phyloP scores from a whole-genome alignment of 1,140 invertebrate genomes.

The Drosophila subpulchrella region DNA sequence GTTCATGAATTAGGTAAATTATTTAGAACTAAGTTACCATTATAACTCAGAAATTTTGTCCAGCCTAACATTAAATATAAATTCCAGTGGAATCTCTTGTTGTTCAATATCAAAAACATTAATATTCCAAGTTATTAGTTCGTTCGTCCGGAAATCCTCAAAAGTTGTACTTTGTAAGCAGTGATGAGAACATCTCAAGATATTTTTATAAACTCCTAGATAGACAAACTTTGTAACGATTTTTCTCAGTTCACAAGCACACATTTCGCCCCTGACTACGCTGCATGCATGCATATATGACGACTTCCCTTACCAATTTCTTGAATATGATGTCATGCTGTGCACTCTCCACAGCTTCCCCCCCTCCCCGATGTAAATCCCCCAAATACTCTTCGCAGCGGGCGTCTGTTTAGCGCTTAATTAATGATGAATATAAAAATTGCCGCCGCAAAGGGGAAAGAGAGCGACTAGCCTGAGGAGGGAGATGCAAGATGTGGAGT shows the following conservation, averaged over 20 bases:
- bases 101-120: no score
- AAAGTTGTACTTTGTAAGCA: background rate
- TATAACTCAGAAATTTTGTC: no score
- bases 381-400: conserved; percentile 59
- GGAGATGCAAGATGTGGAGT: conserved; percentile 4
- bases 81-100: no score
- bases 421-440: conserved; percentile 83
- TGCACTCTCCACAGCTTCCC: conserved; percentile 20
- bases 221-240: background rate
- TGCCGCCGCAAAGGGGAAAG: conserved; percentile 49
- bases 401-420: conserved; percentile 80
- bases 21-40: no score
- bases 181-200: background rate
- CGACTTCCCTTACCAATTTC: conserved; percentile 61
- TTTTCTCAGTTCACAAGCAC: conserved; percentile 24
- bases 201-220: background rate
- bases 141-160: no score
- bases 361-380: conserved; percentile 11
- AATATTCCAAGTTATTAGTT: no score
- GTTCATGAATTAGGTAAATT: no score
- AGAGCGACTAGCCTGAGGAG: background rate
- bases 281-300: conserved; percentile 18
- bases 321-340: conserved; percentile 76
- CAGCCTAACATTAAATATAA: no score
- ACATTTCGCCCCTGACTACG: conserved; percentile 21